phyloP scores from a whole-genome alignment of 2,113 vertebrate genomes.

The Dermatemys mawii region DNA sequence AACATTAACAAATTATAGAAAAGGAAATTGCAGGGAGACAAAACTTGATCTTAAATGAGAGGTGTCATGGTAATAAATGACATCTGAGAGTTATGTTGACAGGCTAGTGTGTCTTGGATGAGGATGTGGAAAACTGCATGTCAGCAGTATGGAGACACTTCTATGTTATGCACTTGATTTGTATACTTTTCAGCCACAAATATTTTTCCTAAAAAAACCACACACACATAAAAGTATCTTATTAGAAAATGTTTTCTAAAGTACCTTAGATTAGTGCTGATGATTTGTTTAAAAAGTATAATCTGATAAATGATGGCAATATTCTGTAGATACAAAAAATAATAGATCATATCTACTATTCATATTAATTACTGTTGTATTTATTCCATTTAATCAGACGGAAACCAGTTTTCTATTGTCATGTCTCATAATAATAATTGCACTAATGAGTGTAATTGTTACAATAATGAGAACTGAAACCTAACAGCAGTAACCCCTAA shows the following conservation, averaged over 20 bases:
- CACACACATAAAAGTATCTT: fast-evolving
- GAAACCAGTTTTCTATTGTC: constrained; percentile 15
- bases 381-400: constrained; percentile 36
- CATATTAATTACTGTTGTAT: constrained; percentile 38
- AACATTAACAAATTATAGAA: constrained; percentile 9
- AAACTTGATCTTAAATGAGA: constrained; percentile 27
- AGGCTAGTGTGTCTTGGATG: fast-evolving
- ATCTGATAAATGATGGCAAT: background rate
- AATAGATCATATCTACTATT: background rate
- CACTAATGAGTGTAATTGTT: constrained; percentile 53
- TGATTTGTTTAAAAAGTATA: background rate
- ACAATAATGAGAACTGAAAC: constrained; percentile 22
- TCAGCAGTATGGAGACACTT: background rate
- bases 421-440: constrained; percentile 36
- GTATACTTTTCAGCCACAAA: fast-evolving
- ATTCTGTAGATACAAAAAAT: constrained; percentile 4
- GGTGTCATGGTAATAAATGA: background rate
- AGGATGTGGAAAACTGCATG: fast-evolving
- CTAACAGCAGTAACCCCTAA: constrained; percentile 34
- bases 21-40: background rate
- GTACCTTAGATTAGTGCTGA: background rate
- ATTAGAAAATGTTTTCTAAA: background rate
- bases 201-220: background rate
- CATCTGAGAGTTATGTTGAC: background rate
- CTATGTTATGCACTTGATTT: fast-evolving